Base-by-base conservation (phyloP, 2,888 invertebrate species). In the Melanotus villosus region DNA sequence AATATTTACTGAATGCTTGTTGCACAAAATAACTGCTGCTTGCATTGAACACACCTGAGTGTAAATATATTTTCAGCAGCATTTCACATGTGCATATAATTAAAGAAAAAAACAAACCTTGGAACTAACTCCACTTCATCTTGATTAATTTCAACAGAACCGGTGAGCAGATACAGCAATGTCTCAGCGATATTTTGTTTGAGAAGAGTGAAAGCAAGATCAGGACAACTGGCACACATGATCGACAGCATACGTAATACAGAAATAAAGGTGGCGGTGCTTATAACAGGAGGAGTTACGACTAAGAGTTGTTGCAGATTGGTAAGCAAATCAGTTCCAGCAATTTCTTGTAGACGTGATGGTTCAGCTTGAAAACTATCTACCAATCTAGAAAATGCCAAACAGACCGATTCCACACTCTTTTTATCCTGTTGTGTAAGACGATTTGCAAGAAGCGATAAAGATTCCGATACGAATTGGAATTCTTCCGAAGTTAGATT, bases 171-270 rank as follows among this genome's bases (percentile, higher is more conserved):
- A 84, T 96, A 98, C 75, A 97, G 91, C 78, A 99, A 86, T 0
- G 98, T 99, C 82, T 97, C 96, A 36, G 97, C 97, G 80, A 99
- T 97, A 83, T 98, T 97, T 81, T 97, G 96, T 85, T 96, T 94
- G 72, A 98, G 89, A 70, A 99, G 87, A 18, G 94, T 92, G 70
- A 97, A 92, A 59, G 98, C 98, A 79, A 99, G 88, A 84, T 96
- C 95, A 18, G 98, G 97, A 85, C 98, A 98, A 82, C 94, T 95
- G 76, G 93, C 92, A 85, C 98, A 98, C 95, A 98, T 96, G 79
- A 97, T 91, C 82, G 97, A 96, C 84, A 99, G 86, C 93, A 99
- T 97, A 71, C 98, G 90, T 78, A 99, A 90, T 70, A 99, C 97
- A 77, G 96, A 96, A 81, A 98, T 97, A 86, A 99, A 99, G 50